phyloP scores from a whole-genome alignment of 2,113 vertebrate genomes.

The Ellobius talpinus region DNA sequence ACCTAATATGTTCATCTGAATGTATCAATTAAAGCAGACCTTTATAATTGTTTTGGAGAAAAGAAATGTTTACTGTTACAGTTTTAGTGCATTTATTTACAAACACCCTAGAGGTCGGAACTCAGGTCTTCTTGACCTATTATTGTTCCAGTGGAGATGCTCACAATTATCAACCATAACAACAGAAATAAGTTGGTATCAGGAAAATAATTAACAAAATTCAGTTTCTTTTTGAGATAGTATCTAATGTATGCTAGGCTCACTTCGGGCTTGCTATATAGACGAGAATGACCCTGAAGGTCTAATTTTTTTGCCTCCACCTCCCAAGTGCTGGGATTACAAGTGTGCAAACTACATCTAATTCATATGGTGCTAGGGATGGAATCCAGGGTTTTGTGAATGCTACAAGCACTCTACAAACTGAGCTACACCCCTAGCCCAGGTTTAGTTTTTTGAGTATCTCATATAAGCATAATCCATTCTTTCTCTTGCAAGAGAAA shows the following conservation, averaged over 20 bases:
- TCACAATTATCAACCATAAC: constrained; percentile 26
- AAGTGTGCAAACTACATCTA: not conserved
- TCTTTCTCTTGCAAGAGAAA: constrained; percentile 31
- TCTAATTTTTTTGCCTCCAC: not conserved
- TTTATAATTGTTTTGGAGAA: constrained; percentile 56
- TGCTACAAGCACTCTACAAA: not conserved
- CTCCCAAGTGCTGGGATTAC: not conserved
- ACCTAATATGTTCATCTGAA: constrained; percentile 10
- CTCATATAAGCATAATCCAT: not conserved
- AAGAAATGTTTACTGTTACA: constrained; percentile 3
- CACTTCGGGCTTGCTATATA: not conserved
- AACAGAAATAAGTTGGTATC: not conserved
- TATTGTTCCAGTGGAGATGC: constrained; percentile 23
- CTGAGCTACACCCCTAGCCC: not conserved
- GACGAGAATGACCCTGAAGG: not conserved
- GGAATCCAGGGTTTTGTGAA: not conserved
- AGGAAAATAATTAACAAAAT: constrained; percentile 33
- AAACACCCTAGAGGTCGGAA: not conserved
- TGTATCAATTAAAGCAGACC: not conserved
- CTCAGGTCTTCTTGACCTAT: not conserved
- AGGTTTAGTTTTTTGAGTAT: not conserved
- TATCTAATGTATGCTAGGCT: not conserved
- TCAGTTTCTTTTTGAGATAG: not conserved
- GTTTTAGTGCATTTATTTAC: constrained; percentile 7
- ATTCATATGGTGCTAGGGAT: not conserved